Conservation (phyloP, 2,888 invertebrate species). For the Embidobia sp. region DNA sequence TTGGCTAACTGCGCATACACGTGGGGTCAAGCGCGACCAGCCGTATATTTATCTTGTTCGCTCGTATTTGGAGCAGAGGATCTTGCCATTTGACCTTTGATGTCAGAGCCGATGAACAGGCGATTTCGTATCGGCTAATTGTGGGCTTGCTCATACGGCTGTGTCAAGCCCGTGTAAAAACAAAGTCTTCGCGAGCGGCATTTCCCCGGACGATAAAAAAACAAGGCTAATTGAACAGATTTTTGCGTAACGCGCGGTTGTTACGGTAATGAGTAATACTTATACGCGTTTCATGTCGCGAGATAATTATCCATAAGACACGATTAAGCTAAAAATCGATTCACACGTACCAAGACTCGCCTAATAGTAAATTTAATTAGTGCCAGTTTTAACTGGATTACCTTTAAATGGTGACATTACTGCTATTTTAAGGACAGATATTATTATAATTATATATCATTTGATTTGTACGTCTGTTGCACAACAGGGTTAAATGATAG, state of each 20-base stretch:
- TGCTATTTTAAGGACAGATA: not conserved
- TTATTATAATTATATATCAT: conserved; percentile 16
- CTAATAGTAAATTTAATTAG: conserved; percentile 45
- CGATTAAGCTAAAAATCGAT: conserved; percentile 28
- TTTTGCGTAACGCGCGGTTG: conserved; percentile 18
- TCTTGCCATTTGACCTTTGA: conserved; percentile 40
- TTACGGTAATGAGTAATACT: conserved; percentile 29
- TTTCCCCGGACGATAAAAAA: conserved; percentile 9
- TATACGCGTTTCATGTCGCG: not conserved
- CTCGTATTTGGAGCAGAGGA: conserved; percentile 38
- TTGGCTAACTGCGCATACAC: conserved; percentile 66
- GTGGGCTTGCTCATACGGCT: too few relatives aligned
- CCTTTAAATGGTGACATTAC: conserved; percentile 14
- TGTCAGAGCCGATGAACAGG: too few relatives aligned
- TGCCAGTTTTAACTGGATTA: conserved; percentile 24
- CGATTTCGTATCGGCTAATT: conserved; percentile 39
- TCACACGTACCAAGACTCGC: conserved; percentile 19
- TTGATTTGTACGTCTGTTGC: not conserved
- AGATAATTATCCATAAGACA: conserved; percentile 34
- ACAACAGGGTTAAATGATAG: conserved; percentile 2
- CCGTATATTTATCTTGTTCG: conserved; percentile 47
- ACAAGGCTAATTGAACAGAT: conserved; percentile 17
- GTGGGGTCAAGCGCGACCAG: conserved; percentile 29
- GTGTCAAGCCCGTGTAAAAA: conserved; percentile 21
- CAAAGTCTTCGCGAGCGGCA: not conserved